Conservation (phyloP, 64 coral and sea anemone species). For the Montipora cactus region DNA sequence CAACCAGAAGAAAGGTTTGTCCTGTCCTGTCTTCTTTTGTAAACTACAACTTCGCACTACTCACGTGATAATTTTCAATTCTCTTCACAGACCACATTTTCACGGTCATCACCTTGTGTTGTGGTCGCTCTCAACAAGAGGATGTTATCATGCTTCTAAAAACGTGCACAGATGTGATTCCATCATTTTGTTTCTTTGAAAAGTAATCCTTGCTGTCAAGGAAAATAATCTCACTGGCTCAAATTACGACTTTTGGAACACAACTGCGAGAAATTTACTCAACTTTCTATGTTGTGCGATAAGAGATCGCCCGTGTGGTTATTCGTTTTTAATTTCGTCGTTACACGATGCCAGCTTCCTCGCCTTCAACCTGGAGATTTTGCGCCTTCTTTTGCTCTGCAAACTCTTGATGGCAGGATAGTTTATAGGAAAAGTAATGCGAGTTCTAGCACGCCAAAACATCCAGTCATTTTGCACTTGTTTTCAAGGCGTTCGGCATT, state of each 20-base stretch:
- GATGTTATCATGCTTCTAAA: constrained; percentile 36
- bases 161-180: background rate
- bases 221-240: background rate
- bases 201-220: background rate
- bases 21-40: background rate
- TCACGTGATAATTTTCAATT: background rate
- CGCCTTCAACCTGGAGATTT: constrained; percentile 75
- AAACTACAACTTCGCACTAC: background rate
- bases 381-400: constrained; percentile 90
- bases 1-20: background rate
- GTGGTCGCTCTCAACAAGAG: background rate
- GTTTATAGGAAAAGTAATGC: constrained; percentile 75
- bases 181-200: background rate
- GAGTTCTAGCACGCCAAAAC: constrained; percentile 47
- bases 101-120: background rate
- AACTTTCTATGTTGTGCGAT: background rate
- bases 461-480: constrained; percentile 94
- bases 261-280: background rate
- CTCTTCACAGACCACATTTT: background rate
- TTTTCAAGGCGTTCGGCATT: constrained; percentile 91
- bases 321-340: constrained; percentile 24
- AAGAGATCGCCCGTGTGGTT: background rate
- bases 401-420: constrained; percentile 87
- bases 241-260: too few relatives aligned
- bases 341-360: constrained; percentile 72